Evolutionary conservation across 2,797 vertebrate genomes (phyloP).

Genomic region (Xiphorhynchus erythropygius): DNA sequence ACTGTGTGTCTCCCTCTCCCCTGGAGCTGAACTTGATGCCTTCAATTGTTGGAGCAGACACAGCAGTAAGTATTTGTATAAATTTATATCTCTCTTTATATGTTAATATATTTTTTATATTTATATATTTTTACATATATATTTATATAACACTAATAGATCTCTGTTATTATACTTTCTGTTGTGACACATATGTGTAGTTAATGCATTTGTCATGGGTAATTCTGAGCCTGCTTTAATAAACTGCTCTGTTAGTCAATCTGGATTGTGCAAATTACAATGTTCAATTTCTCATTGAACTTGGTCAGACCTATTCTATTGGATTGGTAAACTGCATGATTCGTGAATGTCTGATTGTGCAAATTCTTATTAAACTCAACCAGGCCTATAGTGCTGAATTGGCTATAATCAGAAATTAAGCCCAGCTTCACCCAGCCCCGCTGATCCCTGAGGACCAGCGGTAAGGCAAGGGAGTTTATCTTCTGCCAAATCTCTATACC

Average conservation of each 20-base stretch:
- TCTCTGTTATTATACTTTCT: neutral
- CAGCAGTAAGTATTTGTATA: too few species aligned
- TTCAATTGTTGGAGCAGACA: too few species aligned
- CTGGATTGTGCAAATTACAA: neutral
- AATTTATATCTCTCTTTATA: neutral
- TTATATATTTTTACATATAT: neutral
- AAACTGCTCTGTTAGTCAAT: neutral
- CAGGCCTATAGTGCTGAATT: neutral
- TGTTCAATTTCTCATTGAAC: neutral
- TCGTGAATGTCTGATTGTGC: neutral
- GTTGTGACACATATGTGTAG: neutral
- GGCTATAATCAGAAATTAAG: neutral
- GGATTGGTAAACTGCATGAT: neutral
- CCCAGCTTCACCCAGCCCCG: accelerated
- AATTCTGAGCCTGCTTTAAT: neutral
- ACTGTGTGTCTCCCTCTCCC: neutral
- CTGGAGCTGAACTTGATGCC: neutral
- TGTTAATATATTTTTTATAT: neutral
- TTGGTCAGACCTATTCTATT: neutral
- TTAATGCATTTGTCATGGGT: neutral
- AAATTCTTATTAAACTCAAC: neutral
- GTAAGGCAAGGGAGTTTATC: neutral
- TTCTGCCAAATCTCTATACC: neutral
- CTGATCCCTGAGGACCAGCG: neutral
- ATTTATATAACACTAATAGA: neutral